Base-by-base conservation (phyloP, 2,888 invertebrate genomes). In the Morpho helenor region DNA sequence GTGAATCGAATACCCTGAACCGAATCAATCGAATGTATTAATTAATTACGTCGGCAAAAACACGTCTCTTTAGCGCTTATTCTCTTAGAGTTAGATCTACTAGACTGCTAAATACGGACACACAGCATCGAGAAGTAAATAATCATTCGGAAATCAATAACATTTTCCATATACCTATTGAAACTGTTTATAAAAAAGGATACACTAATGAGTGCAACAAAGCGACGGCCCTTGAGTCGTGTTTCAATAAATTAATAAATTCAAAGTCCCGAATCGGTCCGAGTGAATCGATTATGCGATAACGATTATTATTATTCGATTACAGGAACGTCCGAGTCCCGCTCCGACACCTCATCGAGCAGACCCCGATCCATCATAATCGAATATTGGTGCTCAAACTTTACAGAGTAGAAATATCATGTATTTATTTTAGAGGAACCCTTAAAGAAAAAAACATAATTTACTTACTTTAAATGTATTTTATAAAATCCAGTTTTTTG, bases 331-430 rank as follows among this genome's bases (percentile, higher is more conserved):
- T 69, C 71, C 70, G 46, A 45, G 74, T 61, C 67, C 70, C 75
- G 79, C 66, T 68, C 77, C 74, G 84, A 87, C 87, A 82, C 86
- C 84, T 87, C 77, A 68, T 57, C 66, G 68, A 64, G 65, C 59
- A 67, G 49, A 63, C 64, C 62, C 57, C 74, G 76, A 88, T 88
- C 86, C 79, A 87, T 88, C 87, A 87, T 84, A 46, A 70, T 52
- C 45, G 48, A 48, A 60, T 23, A 49, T 52, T 9, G 83, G 22
- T 79, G 52, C 77, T 80, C 86, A 85, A 87, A 82, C 71, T 79
- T 75, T 71, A 5, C 31, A 31, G 9, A 6, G 8, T 56, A 6
- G 8, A 23, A 22, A 53, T 44, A 47, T 58, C 16, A 31, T 31
- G 3, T 31, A 31, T 31, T 16, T 16, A 16, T 16, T 16, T 16